These are phyloP conservation scores for Poeciliopsis paucimaculata DNA, from an alignment of 2,797 vertebrate genomes.

Conservation along the genomic window DNA sequence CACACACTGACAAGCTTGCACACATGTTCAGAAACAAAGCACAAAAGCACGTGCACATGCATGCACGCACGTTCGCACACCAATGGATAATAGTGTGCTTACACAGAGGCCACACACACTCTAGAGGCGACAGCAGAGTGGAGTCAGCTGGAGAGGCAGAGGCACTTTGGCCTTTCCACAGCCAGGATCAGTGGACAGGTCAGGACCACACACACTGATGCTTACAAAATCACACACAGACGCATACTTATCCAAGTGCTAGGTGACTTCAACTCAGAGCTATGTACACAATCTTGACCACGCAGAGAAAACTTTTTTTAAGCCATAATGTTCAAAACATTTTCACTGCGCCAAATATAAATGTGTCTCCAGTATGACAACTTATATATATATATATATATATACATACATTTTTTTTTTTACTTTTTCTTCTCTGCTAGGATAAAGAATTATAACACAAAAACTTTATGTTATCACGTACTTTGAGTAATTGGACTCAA, in stretches of 20 bases:
- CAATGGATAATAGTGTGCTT: constrained; percentile 38
- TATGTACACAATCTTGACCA: constrained; percentile 30
- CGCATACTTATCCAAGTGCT: constrained; percentile 42
- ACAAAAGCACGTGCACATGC: constrained; percentile 28
- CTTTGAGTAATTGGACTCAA: neutral
- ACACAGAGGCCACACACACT: constrained; percentile 32
- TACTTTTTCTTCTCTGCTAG: neutral
- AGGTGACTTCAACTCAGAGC: constrained; percentile 41
- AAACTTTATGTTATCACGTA: neutral
- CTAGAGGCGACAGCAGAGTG: constrained; percentile 75
- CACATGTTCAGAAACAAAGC: constrained; percentile 52
- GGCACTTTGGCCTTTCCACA: constrained; percentile 80
- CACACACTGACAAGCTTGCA: constrained; percentile 39
- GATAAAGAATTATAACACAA: neutral
- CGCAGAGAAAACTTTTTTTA: constrained; percentile 9
- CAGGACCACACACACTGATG: constrained; percentile 82
- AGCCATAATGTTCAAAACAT: neutral
- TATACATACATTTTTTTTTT: neutral
- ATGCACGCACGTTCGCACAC: constrained; percentile 11
- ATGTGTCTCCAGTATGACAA: neutral
- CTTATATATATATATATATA: neutral
- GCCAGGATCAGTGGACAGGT: constrained; percentile 78
- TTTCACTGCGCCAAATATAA: neutral
- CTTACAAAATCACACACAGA: constrained; percentile 50
- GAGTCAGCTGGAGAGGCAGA: constrained; percentile 81